A percentile compares a stretch with the other conserved stretches of the same genome.
Conservation (phyloP, 2,797 vertebrate species). For the Hoplostethus atlanticus region DNA sequence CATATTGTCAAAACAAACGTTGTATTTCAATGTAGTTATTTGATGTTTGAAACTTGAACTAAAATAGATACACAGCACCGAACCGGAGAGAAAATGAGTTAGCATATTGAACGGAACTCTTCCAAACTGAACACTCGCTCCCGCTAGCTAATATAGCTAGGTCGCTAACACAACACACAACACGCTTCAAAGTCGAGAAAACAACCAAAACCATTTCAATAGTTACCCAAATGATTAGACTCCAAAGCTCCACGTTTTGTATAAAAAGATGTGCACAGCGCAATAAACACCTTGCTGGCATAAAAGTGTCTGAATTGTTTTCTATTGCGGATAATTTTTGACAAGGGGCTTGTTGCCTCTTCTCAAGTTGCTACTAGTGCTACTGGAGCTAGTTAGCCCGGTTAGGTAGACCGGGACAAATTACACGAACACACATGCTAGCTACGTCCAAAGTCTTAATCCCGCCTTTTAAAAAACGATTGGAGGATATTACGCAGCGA, state of each 20-base stretch:
- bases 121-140: slow-evolving; percentile 62
- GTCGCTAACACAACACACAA: slow-evolving; percentile 71
- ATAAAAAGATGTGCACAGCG: slow-evolving; percentile 10
- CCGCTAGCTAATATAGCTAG: slow-evolving; percentile 69
- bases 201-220: slow-evolving; percentile 37
- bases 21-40: neutral
- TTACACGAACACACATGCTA: slow-evolving; percentile 55
- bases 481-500: slow-evolving; percentile 45
- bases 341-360: slow-evolving; percentile 61
- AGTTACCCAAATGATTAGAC: slow-evolving; percentile 66
- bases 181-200: slow-evolving; percentile 71
- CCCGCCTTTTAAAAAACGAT: slow-evolving; percentile 62
- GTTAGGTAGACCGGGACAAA: slow-evolving; percentile 73
- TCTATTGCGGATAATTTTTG: slow-evolving; percentile 56
- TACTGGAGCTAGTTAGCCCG: slow-evolving; percentile 68
- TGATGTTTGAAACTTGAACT: slow-evolving; percentile 29
- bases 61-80: slow-evolving; percentile 24
- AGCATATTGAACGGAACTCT: slow-evolving; percentile 73
- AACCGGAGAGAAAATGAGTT: slow-evolving; percentile 58
- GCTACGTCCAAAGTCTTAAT: slow-evolving; percentile 41
- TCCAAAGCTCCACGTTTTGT: slow-evolving; percentile 33
- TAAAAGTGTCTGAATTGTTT: slow-evolving; percentile 32
- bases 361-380: slow-evolving; percentile 72
- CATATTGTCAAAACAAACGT: neutral
- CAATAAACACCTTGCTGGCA: slow-evolving; percentile 31